These are phyloP conservation scores for Dynastes maya DNA, from an alignment of 2,888 invertebrate species.

Conservation along the genomic window DNA sequence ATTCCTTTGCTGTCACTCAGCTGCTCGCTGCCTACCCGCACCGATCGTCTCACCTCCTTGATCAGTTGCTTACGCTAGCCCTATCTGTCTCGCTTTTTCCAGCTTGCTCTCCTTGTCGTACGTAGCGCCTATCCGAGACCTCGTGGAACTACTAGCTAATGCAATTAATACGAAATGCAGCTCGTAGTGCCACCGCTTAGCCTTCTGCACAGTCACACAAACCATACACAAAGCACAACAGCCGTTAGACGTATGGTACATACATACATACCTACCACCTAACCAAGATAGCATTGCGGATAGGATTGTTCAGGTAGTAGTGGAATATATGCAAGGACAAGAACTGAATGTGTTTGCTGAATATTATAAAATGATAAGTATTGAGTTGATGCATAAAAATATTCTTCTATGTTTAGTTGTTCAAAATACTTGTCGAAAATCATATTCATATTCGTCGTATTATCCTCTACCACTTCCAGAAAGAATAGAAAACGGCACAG, in stretches of 20 bases:
- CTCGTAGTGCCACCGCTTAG: conserved; percentile 40
- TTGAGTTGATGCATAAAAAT: too few species aligned
- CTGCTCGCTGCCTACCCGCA: conserved; percentile 50
- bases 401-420: too few species aligned
- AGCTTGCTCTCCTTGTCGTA: background rate
- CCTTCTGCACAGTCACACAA: conserved; percentile 25
- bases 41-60: conserved; percentile 28
- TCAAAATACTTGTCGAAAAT: too few species aligned
- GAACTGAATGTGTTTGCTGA: too few species aligned
- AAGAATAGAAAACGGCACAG: too few species aligned
- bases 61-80: background rate
- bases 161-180: conserved; percentile 45
- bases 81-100: background rate
- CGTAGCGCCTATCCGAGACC: conserved; percentile 11
- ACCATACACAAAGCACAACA: conserved; percentile 30
- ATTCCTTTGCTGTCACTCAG: conserved; percentile 57
- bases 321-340: too few species aligned
- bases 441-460: too few species aligned
- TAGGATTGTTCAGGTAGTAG: background rate
- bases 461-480: too few species aligned
- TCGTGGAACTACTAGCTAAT: conserved; percentile 41
- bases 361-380: too few species aligned
- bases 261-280: background rate
- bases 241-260: conserved; percentile 23
- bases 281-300: too few species aligned